phyloP scores from a whole-genome alignment of 1,140 invertebrate genomes.

The Philotrypesis tridentata region DNA sequence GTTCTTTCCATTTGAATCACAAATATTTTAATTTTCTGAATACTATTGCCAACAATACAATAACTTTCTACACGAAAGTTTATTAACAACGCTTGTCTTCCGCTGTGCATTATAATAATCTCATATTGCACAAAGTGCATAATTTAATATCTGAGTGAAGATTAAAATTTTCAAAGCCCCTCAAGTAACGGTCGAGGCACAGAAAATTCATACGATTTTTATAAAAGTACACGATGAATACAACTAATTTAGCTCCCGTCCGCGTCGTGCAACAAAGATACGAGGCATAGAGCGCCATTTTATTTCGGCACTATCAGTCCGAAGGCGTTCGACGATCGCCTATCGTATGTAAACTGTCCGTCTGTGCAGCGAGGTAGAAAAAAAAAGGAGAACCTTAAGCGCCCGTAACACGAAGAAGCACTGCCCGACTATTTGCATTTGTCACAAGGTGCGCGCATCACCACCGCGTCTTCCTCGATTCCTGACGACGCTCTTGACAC shows the following conservation, averaged over 20 bases:
- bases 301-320: slow-evolving; percentile 19
- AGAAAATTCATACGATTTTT: no score
- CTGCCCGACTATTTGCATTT: slow-evolving; percentile 57
- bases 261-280: neutral
- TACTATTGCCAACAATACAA: no score
- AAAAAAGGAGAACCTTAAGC: slow-evolving; percentile 16
- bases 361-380: neutral
- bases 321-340: neutral
- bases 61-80: no score
- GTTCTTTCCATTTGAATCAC: no score
- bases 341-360: slow-evolving; percentile 18
- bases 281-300: slow-evolving; percentile 8
- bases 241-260: neutral
- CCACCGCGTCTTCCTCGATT: slow-evolving; percentile 31
- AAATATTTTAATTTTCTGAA: no score
- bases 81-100: no score
- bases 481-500: slow-evolving; percentile 41
- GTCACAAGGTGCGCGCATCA: slow-evolving; percentile 61
- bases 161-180: no score
- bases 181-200: no score
- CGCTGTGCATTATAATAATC: no score
- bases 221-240: no score
- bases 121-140: no score
- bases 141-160: no score
- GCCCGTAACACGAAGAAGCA: neutral